These are phyloP conservation scores for Xanthorhoe designata DNA, from an alignment of 2,888 invertebrate species.

Conservation along the genomic window DNA sequence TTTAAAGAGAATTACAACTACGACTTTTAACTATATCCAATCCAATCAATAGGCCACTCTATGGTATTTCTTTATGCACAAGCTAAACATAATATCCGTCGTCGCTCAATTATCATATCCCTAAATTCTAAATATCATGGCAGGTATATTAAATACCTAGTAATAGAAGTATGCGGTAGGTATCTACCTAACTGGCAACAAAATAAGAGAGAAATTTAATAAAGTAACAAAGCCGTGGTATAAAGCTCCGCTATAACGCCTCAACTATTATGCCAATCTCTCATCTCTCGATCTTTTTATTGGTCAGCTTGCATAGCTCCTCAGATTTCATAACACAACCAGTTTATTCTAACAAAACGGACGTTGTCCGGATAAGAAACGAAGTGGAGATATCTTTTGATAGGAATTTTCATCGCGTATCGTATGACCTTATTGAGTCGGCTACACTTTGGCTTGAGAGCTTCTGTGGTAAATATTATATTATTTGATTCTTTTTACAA, in stretches of 20 bases:
- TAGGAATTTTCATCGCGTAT: conserved; percentile 36
- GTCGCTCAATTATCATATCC: no score
- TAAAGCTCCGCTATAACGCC: conserved; percentile 4
- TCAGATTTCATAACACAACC: conserved; percentile 36
- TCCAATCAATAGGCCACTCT: no score
- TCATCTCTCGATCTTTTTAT: conserved; percentile 26
- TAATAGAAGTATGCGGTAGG: neutral
- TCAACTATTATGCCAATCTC: conserved; percentile 23
- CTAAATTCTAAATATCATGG: neutral
- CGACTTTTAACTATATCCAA: no score
- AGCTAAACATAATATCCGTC: no score
- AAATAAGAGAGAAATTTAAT: neutral
- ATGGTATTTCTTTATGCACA: no score
- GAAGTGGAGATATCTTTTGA: conserved; percentile 32
- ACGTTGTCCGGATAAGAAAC: conserved; percentile 30
- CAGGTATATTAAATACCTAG: neutral
- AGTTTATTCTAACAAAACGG: conserved; percentile 33
- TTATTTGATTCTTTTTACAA: neutral
- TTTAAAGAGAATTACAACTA: neutral
- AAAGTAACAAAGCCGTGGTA: neutral
- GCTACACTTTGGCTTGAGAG: conserved; percentile 5
- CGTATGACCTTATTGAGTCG: conserved; percentile 23
- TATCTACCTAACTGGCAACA: neutral
- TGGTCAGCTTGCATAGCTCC: conserved; percentile 18
- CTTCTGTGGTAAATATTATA: neutral